Evolutionary conservation across 2,888 invertebrate species (phyloP).

Genomic region (Chloroclysta siterata): DNA sequence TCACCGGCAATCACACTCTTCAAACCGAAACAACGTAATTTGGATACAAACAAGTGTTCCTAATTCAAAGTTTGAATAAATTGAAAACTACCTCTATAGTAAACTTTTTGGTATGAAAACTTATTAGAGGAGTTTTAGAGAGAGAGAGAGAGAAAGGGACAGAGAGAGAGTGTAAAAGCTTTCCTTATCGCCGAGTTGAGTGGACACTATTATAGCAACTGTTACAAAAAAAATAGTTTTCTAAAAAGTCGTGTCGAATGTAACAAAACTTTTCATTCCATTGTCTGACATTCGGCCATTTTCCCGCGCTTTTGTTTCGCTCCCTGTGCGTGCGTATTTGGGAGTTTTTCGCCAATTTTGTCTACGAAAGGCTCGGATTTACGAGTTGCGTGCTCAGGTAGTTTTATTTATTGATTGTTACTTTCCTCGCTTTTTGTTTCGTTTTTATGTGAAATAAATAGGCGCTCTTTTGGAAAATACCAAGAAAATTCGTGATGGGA

Average conservation of each 20-base stretch:
- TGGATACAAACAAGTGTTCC: too few species aligned
- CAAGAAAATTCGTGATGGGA: not conserved
- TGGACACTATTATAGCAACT: too few species aligned
- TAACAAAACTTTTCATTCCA: slow-evolving; percentile 12
- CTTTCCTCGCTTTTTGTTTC: slow-evolving; percentile 14
- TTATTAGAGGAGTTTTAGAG: too few species aligned
- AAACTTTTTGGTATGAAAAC: too few species aligned
- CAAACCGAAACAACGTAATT: too few species aligned
- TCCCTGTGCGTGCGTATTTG: slow-evolving; percentile 18
- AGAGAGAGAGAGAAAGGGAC: too few species aligned
- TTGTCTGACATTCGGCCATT: slow-evolving; percentile 26
- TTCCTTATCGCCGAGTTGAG: too few species aligned
- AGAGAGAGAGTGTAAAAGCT: too few species aligned
- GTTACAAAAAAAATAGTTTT: too few species aligned
- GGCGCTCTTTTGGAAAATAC: not conserved
- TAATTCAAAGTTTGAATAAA: too few species aligned
- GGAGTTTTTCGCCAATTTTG: slow-evolving; percentile 28
- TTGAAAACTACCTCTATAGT: too few species aligned
- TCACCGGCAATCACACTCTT: too few species aligned
- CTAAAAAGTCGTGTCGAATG: slow-evolving; percentile 3
- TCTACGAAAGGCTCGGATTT: slow-evolving; percentile 25
- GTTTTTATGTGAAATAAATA: slow-evolving; percentile 13
- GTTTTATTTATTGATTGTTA: slow-evolving; percentile 28
- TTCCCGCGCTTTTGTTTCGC: slow-evolving; percentile 21
- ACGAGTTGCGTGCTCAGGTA: slow-evolving; percentile 32